Base-by-base conservation (phyloP, 2,888 invertebrate genomes). In the Noctua comes region DNA sequence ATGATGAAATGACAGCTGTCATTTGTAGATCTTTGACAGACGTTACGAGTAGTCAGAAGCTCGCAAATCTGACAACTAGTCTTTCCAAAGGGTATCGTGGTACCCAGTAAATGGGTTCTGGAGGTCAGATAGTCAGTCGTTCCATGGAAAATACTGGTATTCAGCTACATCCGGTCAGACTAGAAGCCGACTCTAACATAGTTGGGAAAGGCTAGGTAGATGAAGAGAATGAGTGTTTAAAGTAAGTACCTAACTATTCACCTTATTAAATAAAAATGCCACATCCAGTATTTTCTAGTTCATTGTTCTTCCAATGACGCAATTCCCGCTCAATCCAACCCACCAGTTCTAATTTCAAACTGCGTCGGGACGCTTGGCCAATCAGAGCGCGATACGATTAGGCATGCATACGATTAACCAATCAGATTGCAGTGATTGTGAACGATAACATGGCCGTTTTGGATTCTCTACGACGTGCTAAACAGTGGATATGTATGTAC, bases 261-360 rank as follows among this genome's bases (percentile, higher is more conserved):
- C 27, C 16, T 13, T 59, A 10, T 57, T n/a, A 18, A 70, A 43
- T 31, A 27, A 62, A 48, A 74, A 46, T 84, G 68, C 77, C 86
- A 31, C 43, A 77, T 86, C 76, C 72, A 82, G 57, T 65, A 72
- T 62, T 73, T 85, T 16, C 48, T 80, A 46, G 57, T 59, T 85
- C 71, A 46, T 62, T 84, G 85, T 77, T 81, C 78, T n/a, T 73
- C 68, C 43, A 68, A 66, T 73, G 59, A 85, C 83, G 54, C 68
- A 83, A 77, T 79, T 83, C 82, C 81, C 77, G 75, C 82, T 80
- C 74, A 84, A 85, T 79, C 86, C 86, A 83, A 76, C 90, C 90
- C 92, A 91, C 91, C 78, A 91, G 92, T 92, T 95, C 94, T 89
- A 94, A 95, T 95, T 95, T 94, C 93, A 93, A 92, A 91, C 88